Percentiles rank a stretch among this genome's conserved stretches.
phyloP scores from a whole-genome alignment of 2,113 vertebrate genomes.

The Trichomycterus rosablanca region DNA sequence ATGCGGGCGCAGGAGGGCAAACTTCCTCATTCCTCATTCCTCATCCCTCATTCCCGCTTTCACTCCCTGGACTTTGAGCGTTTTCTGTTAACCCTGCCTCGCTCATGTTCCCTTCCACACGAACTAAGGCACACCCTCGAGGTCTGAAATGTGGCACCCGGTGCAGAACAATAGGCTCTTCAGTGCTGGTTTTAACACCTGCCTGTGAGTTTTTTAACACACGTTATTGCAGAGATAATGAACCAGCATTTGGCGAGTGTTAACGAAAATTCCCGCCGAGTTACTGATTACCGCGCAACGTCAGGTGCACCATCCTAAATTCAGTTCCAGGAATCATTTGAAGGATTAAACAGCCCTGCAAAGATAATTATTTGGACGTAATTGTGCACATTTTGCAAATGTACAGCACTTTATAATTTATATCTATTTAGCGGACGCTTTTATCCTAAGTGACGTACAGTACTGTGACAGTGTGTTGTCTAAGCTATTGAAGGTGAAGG shows the following conservation, averaged over 20 bases:
- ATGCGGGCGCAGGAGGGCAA: too few species aligned
- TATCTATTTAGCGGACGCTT: too few species aligned
- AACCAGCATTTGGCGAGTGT: not conserved
- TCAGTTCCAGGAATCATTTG: not conserved
- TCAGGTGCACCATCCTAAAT: not conserved
- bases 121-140: constrained; percentile 17
- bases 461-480: too few species aligned
- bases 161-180: constrained; percentile 21
- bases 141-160: constrained; percentile 15
- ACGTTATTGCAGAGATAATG: constrained; percentile 31
- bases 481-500: too few species aligned
- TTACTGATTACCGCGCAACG: constrained; percentile 27
- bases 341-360: not conserved
- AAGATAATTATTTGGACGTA: too few species aligned
- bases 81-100: constrained; percentile 49
- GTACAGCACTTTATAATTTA: too few species aligned
- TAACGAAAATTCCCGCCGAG: not conserved
- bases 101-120: constrained; percentile 7
- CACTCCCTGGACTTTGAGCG: constrained; percentile 58
- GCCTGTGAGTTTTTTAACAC: constrained; percentile 2
- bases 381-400: too few species aligned
- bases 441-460: too few species aligned
- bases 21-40: too few species aligned
- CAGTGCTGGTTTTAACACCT: constrained; percentile 35
- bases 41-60: constrained; percentile 26